phyloP scores from a whole-genome alignment of 2,113 vertebrate genomes.

The Zosterops hypoxanthus region DNA sequence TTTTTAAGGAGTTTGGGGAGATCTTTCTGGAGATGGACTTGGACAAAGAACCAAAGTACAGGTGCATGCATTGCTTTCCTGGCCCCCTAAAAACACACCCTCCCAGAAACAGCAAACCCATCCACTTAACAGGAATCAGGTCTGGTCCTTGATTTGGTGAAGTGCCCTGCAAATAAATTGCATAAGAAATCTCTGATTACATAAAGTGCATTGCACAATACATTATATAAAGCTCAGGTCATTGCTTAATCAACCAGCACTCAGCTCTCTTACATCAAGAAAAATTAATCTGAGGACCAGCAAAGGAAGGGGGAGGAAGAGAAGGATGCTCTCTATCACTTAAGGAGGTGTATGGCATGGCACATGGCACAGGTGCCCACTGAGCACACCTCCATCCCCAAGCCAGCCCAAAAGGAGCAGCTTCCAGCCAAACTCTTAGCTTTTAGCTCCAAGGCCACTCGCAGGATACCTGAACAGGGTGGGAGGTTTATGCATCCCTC shows the following conservation, averaged over 20 bases:
- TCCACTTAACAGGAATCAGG: neutral
- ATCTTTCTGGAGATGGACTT: neutral
- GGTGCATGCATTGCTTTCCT: neutral
- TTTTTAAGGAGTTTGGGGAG: neutral
- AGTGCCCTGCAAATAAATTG: constrained; percentile 5
- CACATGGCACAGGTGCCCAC: rapidly evolving
- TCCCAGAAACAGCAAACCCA: neutral
- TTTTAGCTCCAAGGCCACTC: neutral
- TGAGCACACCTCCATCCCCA: rapidly evolving
- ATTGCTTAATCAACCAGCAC: neutral
- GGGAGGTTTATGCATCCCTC: rapidly evolving
- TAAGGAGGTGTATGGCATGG: rapidly evolving
- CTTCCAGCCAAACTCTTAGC: neutral
- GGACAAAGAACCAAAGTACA: rapidly evolving
- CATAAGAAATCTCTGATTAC: constrained; percentile 37
- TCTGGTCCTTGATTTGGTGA: neutral
- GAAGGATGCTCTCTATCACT: neutral
- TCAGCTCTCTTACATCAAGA: neutral
- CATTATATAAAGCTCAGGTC: constrained; percentile 40
- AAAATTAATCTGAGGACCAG: neutral
- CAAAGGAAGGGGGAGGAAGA: neutral
- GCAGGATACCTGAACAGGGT: neutral
- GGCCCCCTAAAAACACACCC: too few species aligned
- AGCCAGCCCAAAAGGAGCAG: neutral
- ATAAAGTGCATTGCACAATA: constrained; percentile 32